Evolutionary conservation across 2,797 vertebrate species (phyloP), one percentile per base, ranked within the genome.

Genomic region (Coregonus suidteri): DNA sequence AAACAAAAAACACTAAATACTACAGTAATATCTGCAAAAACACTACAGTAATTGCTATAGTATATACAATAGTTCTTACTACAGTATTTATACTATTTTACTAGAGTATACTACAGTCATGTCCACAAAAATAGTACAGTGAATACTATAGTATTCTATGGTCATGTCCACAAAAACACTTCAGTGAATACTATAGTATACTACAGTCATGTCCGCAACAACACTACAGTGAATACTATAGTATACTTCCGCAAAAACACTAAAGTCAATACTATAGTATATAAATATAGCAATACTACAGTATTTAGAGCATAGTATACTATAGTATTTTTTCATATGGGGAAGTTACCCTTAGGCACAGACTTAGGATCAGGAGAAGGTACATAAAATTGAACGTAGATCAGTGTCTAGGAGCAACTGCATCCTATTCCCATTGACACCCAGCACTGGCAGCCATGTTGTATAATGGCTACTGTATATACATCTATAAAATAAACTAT

Each of bases 231-330:
- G 11, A 47, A 47, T 47, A 11, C 9, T 47, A 96, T 89, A 59
- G 91, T 83, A 14, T 93, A 52, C 81, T 94, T 65, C 20, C 25
- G 25, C 62, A 65, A 20, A 65, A 7, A 65, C 16, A 20, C 4
- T 59, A n/a, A 18, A 59, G 18, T 47, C 9, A 13, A 35, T 67
- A 3, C 31, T 67, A 30, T 34, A 16, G 4, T 68, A 47, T 13
- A 47, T 3, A 15, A 15, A 35, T 68, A 15, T 16, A 66, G 30
- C 11, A 47, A 47, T 47, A 47, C 41, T 47, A 47, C 9, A 47
- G 41, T 13, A 47, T 47, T 9, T 47, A 47, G 41, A 13, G 41
- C 41, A 47, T 47, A 47, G 9, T 47, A 47, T 47, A 47, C 41
- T 47, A 47, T 47, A 47, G 9, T 47, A 20, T 59, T 18, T 6